Evolutionary conservation across 1,140 invertebrate species (phyloP), one percentile per base, ranked within the genome.

Genomic region (Coenobita brevimanus): DNA sequence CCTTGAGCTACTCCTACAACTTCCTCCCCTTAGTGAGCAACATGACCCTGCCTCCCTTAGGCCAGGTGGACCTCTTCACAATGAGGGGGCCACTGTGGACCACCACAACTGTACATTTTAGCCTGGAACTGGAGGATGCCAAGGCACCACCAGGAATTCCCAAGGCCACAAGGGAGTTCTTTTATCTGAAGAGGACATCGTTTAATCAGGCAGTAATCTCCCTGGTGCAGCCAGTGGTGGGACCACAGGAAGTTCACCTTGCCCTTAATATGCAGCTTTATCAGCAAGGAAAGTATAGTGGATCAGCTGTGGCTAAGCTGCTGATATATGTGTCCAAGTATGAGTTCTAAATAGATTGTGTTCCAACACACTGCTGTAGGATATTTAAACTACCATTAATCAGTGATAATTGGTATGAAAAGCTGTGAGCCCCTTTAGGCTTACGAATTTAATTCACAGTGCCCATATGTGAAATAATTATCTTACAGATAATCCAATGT

Each of bases 21-120:
- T 99, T 97, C 92, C 96, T 99, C 88, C 97, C 97, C 0, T 96
- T 99, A 90, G 95, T 97, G 0, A 96, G 97, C 75, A 97, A 97
- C 92, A 93, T 98, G 24, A 95, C 95, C 36, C 94, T 98, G 8
- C 95, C 96, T 0, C 91, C 93, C 1, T 93, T 92, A 87, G 96
- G 95, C 4, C 93, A 94, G 89, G 93, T 97, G 60, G 95, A 97
- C 79, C 93, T 99, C 1, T 98, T 98, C 92, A 97, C 96, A 13
- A 97, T 99, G 95, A 94, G 96, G 82, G 96, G 96, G 0, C 96
- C 96, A 0, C 93, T 94, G 24, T 95, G 95, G 93, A 91, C 93
- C 0, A 94, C 93, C 27, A 95, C 96, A 24, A 95, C 94, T 50
- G 94, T 96, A 3, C 94, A 95, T 82, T 98, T 98, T 92, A 94